Evolutionary conservation across 1,140 invertebrate species (phyloP), one percentile per base, ranked within the genome.

Genomic region (Onthophagus taurus): DNA sequence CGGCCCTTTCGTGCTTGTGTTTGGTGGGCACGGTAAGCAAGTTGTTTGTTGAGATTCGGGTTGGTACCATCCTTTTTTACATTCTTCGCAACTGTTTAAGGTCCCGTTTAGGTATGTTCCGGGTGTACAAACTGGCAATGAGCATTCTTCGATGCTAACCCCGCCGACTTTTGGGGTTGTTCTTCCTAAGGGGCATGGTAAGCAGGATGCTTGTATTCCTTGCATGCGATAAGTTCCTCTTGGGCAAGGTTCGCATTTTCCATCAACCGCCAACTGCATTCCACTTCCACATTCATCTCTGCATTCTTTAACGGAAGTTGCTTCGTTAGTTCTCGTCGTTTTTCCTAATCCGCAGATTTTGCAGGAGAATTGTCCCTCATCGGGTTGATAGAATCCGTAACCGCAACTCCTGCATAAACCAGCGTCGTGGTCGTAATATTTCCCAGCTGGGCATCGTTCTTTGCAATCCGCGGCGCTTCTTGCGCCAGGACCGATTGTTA

Each of bases 51-150:
- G 89, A 0, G 83, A 76, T 54, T 93, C 82, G 4, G 92, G 79
- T 63, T 97, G 94, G 61, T 94, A 98, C 34, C 80, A 92, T 46
- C 91, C 91, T 58, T 90, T 86, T 34, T 89, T 85, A 63, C 95
- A 99, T 29, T 81, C 72, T 16, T 85, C 69, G 62, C 95, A 98
- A 46, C 80, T 80, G 60, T 92, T 92, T 7, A 81, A 68, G 1
- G 81, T 86, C 3, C 77, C 79, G 62, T 94, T 90, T 37, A 96
- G 72, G 62, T 85, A 93, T 8, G 83, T 78, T 68, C 81, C 83
- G 26, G 88, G 79, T 35, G 76, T 77, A 63, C 85, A 94, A 31
- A 89, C 86, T 5, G 85, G 91, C 9, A 94, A 66, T 0, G 89
- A 89, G 63, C 96, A 99, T 59, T 97, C 89, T 53, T 91, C 83